A percentile compares a stretch with the other conserved stretches of the same genome.
These are phyloP conservation scores for Danaus melanippus DNA, from an alignment of 1,140 invertebrate genomes.

Conservation along the genomic window DNA sequence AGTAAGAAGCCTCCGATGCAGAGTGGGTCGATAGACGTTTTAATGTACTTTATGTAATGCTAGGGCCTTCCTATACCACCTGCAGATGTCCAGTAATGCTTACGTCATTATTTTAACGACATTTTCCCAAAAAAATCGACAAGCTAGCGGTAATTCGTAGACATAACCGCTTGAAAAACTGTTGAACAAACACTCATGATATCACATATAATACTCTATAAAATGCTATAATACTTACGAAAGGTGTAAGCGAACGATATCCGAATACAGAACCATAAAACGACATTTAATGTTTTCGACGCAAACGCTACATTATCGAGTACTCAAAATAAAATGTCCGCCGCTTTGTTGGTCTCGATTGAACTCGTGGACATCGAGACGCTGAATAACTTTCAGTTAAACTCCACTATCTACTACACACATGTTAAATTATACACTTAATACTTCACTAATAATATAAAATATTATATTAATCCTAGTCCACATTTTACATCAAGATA, in stretches of 20 bases:
- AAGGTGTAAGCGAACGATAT: slow-evolving; percentile 70
- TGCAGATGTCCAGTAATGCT: slow-evolving; percentile 47
- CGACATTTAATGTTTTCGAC: slow-evolving; percentile 70
- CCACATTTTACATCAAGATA: slow-evolving; percentile 61
- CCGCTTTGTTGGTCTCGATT: slow-evolving; percentile 72
- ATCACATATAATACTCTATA: slow-evolving; percentile 38
- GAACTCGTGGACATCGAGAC: slow-evolving; percentile 71
- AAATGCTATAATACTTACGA: slow-evolving; percentile 61
- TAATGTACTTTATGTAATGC: slow-evolving; percentile 45
- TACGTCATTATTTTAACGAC: slow-evolving; percentile 64
- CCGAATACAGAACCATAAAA: slow-evolving; percentile 67
- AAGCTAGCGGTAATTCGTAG: slow-evolving; percentile 55
- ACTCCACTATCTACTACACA: slow-evolving; percentile 54
- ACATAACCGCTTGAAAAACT: slow-evolving; percentile 54
- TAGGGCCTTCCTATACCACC: slow-evolving; percentile 29
- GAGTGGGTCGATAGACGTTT: slow-evolving; percentile 60
- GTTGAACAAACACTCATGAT: slow-evolving; percentile 33
- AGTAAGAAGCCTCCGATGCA: slow-evolving; percentile 57
- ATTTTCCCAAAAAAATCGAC: slow-evolving; percentile 61
- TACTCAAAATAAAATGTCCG: slow-evolving; percentile 74
- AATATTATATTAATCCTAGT: slow-evolving; percentile 53
- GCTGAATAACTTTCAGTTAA: slow-evolving; percentile 59
- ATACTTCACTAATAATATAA: slow-evolving; percentile 54
- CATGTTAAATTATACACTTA: slow-evolving; percentile 58
- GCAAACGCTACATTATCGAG: slow-evolving; percentile 73